phyloP scores from a whole-genome alignment of 2,888 invertebrate species.

The Morpho achilles region DNA sequence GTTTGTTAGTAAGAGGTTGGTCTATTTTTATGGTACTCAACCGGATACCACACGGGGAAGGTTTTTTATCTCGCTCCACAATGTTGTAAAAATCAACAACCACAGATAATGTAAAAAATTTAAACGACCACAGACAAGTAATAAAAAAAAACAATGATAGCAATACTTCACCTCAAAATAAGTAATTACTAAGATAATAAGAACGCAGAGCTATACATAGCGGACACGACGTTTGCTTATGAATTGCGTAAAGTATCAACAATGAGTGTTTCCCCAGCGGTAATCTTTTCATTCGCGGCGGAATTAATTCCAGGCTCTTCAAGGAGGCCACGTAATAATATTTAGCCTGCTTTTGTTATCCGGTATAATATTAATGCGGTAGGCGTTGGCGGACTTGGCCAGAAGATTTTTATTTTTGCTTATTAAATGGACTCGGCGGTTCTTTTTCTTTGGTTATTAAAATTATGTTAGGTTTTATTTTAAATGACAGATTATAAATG shows the following conservation, averaged over 20 bases:
- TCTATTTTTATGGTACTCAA: no score
- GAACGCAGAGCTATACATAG: not conserved
- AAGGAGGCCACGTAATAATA: constrained; percentile 16
- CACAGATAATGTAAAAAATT: no score
- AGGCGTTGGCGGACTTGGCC: not conserved
- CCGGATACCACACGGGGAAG: no score
- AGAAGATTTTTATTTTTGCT: no score
- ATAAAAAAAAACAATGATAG: not conserved
- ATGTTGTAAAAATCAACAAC: no score
- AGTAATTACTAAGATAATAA: constrained; percentile 9
- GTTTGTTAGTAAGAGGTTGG: no score
- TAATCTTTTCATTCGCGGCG: constrained; percentile 27
- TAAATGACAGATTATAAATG: no score
- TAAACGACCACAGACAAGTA: no score
- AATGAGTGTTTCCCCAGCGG: constrained; percentile 18
- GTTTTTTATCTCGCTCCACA: not conserved
- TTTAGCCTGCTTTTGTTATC: constrained; percentile 9
- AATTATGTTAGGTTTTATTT: no score
- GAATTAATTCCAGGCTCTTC: constrained; percentile 25
- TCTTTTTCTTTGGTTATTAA: no score
- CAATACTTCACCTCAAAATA: constrained; percentile 4
- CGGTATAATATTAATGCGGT: not conserved
- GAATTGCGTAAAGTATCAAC: constrained; percentile 22
- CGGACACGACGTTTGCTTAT: constrained; percentile 19
- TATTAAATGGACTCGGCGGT: no score